Evolutionary conservation across 37 sponge, comb jelly and placozoan genomes (phyloP).

Genomic region (Axinella damicornis): DNA sequence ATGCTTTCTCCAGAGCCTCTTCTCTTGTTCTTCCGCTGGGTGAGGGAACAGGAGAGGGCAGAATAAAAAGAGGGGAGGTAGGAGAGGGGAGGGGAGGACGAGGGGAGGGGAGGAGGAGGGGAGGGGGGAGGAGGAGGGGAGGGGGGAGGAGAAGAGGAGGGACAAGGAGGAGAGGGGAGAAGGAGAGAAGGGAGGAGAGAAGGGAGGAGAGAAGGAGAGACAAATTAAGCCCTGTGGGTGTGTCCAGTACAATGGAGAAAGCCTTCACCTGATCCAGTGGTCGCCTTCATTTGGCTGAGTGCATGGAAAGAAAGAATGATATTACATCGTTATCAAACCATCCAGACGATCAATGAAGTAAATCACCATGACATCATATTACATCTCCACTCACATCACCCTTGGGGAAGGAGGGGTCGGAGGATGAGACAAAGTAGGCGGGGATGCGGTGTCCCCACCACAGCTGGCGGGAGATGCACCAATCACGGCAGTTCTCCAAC

Average conservation of each 20-base stretch:
- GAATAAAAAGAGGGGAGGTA: too few relatives aligned
- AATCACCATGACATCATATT: background rate
- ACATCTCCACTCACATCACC: constrained; percentile 65
- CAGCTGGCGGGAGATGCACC: constrained; percentile 99
- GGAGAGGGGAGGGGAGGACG: background rate
- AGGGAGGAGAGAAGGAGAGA: background rate
- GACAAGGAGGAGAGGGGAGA: background rate
- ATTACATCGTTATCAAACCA: too few relatives aligned
- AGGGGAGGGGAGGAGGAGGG: background rate
- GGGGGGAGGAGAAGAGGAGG: background rate
- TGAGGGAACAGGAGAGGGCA: too few relatives aligned
- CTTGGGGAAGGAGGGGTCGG: constrained; percentile 52
- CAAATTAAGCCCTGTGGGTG: too few relatives aligned
- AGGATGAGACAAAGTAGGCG: constrained; percentile 88
- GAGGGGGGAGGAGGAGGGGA: background rate
- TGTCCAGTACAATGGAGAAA: background rate
- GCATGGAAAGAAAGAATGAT: background rate
- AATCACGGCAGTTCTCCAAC: constrained; percentile 90
- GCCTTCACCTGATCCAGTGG: constrained; percentile 70
- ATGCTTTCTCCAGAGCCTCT: constrained; percentile 88
- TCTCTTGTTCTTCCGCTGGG: constrained; percentile 85
- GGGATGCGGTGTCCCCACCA: constrained; percentile 99
- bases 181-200: too few relatives aligned
- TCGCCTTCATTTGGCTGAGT: constrained; percentile 65
- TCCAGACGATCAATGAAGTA: background rate